Conservation (phyloP, 2,888 invertebrate genomes). For the Drosophila suboccidentalis region DNA sequence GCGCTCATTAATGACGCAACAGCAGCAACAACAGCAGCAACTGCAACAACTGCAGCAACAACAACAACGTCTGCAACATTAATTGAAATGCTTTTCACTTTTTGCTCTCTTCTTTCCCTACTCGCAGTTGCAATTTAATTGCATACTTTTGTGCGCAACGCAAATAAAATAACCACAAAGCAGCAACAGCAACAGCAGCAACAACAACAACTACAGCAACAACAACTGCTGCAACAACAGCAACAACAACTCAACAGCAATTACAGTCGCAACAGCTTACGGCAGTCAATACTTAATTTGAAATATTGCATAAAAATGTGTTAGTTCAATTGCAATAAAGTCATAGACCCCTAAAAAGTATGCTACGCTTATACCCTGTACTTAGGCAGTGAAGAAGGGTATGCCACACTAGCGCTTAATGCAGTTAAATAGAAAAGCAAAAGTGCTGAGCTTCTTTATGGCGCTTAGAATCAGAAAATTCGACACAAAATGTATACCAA, state of each 20-base stretch:
- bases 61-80: conserved; percentile 54
- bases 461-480: too few species aligned
- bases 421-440: background rate
- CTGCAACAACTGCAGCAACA: background rate
- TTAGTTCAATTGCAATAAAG: conserved; percentile 30
- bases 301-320: conserved; percentile 26
- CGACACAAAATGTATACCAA: too few species aligned
- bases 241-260: conserved; percentile 13
- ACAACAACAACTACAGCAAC: conserved; percentile 23
- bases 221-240: conserved; percentile 9
- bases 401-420: background rate
- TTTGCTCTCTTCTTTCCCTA: conserved; percentile 32
- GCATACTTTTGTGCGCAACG: conserved; percentile 63
- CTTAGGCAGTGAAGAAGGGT: background rate
- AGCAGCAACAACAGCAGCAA: conserved; percentile 13
- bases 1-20: conserved; percentile 69
- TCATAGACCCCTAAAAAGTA: background rate
- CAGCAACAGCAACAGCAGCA: conserved; percentile 32
- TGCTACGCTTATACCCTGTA: conserved; percentile 14
- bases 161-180: conserved; percentile 61
- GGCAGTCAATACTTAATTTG: conserved; percentile 36
- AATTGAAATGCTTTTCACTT: conserved; percentile 81
- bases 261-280: conserved; percentile 29
- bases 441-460: too few species aligned
- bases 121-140: conserved; percentile 66